Base-by-base conservation (phyloP, 2,797 vertebrate genomes). In the Sorex maritimensis region DNA sequence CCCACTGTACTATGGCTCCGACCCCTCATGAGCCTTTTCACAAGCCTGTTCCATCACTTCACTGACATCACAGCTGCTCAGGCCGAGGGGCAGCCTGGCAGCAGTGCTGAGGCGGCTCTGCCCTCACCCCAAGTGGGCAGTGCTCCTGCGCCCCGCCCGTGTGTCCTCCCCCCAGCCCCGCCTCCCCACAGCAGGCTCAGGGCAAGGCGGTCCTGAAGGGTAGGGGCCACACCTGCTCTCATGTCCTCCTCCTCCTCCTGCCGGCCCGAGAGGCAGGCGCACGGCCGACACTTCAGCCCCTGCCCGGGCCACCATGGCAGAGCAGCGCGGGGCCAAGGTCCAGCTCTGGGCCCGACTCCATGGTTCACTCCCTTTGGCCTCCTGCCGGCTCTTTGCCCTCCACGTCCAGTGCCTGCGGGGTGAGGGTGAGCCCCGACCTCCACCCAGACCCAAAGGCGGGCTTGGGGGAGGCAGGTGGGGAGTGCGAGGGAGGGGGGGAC, bases 41-140 rank as follows among this genome's bases (percentile, higher is more conserved):
- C 58, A n/a, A 93, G 92, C 26, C 8, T 79, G 81, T 81, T 78
- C 69, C 34, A 7, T 61, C 65, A 91, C 41, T 67, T 85, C 24
- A 30, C 71, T 23, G 81, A 77, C 86, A 86, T 81, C 74, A n/a
- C 5, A 21, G 79, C 81, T 80, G 55, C n/a, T 17, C 38, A 34
- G 46, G 84, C 23, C 0, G 1, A 84, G 84, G 2, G 15, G 75
- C 52, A 90, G 77, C 55, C 65, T 81, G 26, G 13, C 0, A 1
- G 86, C 79, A 91, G 93, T 46, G 7, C 80, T 1, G 2, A 68
- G 67, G 21, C 15, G 21, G 55, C 34, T 24, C 67, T 75, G 81
- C 69, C 46, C 41, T 63, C 34, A 38, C 71, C 17, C 23, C 58
- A 8, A 13, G 9, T 67, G 11, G 68, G 38, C 0, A 2, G 2